These are phyloP conservation scores for Pungitius pungitius DNA, from an alignment of 2,113 vertebrate species.

Conservation along the genomic window DNA sequence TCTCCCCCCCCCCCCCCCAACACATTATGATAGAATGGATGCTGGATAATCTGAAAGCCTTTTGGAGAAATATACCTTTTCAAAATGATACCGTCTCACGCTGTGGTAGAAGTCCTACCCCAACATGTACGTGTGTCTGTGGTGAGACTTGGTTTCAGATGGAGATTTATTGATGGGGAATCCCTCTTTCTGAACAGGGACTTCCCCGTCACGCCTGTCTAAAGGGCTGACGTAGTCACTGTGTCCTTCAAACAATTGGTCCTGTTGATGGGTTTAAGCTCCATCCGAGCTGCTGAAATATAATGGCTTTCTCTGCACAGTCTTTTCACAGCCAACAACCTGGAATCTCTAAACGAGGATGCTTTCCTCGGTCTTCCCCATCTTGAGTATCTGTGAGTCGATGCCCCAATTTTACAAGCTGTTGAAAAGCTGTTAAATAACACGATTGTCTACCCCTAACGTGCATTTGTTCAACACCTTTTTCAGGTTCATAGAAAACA, in stretches of 20 bases:
- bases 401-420: background rate
- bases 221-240: constrained; percentile 34
- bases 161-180: constrained; percentile 24
- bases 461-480: background rate
- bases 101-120: background rate
- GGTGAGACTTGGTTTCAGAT: constrained; percentile 7
- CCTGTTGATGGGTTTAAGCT: background rate
- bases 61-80: background rate
- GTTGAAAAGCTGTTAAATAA: background rate
- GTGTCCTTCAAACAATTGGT: constrained; percentile 26
- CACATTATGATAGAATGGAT: background rate
- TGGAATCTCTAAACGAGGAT: constrained; percentile 93
- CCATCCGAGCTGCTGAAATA: no score
- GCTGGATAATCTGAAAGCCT: background rate
- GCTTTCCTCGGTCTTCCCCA: constrained; percentile 96
- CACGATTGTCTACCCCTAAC: background rate
- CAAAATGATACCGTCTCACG: background rate
- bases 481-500: constrained; percentile 99
- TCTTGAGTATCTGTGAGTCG: constrained; percentile 97
- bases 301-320: constrained; percentile 71
- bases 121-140: background rate
- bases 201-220: constrained; percentile 31
- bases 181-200: constrained; percentile 49
- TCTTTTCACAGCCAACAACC: constrained; percentile 95
- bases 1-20: background rate